phyloP scores from a whole-genome alignment of 2,113 vertebrate genomes.

The Pelecanoides urinatrix region DNA sequence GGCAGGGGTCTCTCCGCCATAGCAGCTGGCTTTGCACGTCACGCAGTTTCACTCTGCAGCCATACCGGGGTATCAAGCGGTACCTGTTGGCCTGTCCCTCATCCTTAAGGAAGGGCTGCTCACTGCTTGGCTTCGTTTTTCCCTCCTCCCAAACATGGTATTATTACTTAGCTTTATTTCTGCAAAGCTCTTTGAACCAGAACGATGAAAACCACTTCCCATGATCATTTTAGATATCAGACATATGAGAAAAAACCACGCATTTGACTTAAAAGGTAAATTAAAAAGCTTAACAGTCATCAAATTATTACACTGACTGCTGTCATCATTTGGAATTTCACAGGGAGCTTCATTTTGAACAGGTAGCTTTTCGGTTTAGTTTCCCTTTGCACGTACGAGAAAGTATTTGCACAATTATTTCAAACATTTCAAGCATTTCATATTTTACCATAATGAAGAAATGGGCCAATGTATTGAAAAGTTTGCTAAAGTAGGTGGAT shows the following conservation, averaged over 20 bases:
- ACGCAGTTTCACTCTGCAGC: neutral
- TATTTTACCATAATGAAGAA: neutral
- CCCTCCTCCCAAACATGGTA: neutral
- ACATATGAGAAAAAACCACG: neutral
- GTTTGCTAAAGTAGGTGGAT: slow-evolving; percentile 18
- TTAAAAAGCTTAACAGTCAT: neutral
- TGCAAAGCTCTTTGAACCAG: neutral
- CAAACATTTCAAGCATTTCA: neutral
- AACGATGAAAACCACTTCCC: neutral
- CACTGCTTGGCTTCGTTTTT: neutral
- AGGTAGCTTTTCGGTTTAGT: neutral
- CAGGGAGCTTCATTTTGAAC: neutral
- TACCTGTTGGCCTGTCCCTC: neutral
- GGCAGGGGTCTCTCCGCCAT: neutral
- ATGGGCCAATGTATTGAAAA: neutral
- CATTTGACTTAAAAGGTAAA: neutral
- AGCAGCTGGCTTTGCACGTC: neutral
- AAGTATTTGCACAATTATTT: neutral
- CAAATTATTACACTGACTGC: neutral
- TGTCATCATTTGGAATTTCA: neutral
- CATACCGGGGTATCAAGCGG: accelerated
- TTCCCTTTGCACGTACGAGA: neutral
- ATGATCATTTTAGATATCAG: neutral
- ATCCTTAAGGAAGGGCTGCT: neutral
- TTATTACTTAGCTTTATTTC: neutral